Percentiles rank a stretch among this genome's conserved stretches.
Evolutionary conservation across 1,140 invertebrate genomes (phyloP).

Genomic region (Cydia amplana): DNA sequence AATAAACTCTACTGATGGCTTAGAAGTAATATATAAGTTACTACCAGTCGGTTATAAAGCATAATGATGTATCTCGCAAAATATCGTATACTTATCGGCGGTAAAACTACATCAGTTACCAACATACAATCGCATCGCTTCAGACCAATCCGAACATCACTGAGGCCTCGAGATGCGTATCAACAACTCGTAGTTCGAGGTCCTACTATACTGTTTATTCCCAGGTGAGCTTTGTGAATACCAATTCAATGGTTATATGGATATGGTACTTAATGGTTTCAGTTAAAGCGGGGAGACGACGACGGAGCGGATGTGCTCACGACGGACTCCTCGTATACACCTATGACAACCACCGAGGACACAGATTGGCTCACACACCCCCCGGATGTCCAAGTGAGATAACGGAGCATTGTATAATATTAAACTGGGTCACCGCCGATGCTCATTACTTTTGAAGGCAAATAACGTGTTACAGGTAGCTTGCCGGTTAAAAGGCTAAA

Average conservation of each 20-base stretch:
- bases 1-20: too few relatives aligned
- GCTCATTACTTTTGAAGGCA: background rate
- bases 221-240: background rate
- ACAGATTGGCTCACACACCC: constrained; percentile 72
- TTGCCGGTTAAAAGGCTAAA: background rate
- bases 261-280: constrained; percentile 45
- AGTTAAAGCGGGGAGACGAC: constrained; percentile 54
- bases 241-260: background rate
- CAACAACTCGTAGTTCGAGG: background rate
- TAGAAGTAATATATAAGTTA: too few relatives aligned
- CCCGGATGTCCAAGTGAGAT: constrained; percentile 52
- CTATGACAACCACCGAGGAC: constrained; percentile 66
- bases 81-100: background rate
- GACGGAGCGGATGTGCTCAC: constrained; percentile 50
- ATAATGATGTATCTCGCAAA: background rate
- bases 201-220: background rate
- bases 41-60: background rate
- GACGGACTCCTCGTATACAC: constrained; percentile 57
- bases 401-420: constrained; percentile 29
- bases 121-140: background rate
- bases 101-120: background rate
- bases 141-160: background rate
- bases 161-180: background rate
- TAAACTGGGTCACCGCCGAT: constrained; percentile 14
- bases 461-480: background rate